phyloP scores from a whole-genome alignment of 2,888 invertebrate species.

The Cotesia congregata region DNA sequence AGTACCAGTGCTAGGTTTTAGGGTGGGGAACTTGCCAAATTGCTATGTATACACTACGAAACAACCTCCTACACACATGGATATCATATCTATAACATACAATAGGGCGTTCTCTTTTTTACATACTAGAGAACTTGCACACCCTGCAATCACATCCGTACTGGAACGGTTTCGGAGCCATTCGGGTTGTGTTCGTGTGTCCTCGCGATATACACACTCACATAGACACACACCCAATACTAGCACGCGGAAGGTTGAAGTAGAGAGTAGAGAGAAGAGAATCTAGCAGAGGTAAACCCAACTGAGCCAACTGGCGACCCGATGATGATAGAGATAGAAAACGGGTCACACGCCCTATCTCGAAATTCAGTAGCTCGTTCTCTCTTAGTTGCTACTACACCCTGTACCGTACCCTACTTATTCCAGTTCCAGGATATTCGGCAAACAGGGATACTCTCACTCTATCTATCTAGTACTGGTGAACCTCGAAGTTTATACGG shows the following conservation, averaged over 20 bases:
- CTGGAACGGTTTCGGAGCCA: slow-evolving; percentile 50
- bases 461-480: slow-evolving; percentile 52
- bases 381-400: slow-evolving; percentile 24
- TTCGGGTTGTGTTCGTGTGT: slow-evolving; percentile 49
- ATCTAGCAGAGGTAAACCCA: slow-evolving; percentile 41
- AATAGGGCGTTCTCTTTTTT: not conserved
- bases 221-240: slow-evolving; percentile 23
- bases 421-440: slow-evolving; percentile 53
- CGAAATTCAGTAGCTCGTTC: slow-evolving; percentile 32
- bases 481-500: slow-evolving; percentile 64
- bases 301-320: slow-evolving; percentile 23
- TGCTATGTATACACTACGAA: not conserved
- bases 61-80: not conserved
- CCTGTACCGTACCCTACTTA: slow-evolving; percentile 25
- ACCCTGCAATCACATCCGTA: slow-evolving; percentile 36
- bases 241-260: not conserved
- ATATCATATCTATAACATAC: not conserved
- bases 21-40: not conserved
- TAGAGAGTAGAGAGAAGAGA: slow-evolving; percentile 23
- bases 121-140: no score
- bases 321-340: slow-evolving; percentile 59
- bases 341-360: slow-evolving; percentile 56
- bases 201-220: slow-evolving; percentile 45
- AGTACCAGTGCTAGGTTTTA: not conserved
- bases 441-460: slow-evolving; percentile 37